Percentiles rank a stretch among this genome's conserved stretches.
Evolutionary conservation across 2,888 invertebrate species (phyloP).

Genomic region (Dusona sp.): DNA sequence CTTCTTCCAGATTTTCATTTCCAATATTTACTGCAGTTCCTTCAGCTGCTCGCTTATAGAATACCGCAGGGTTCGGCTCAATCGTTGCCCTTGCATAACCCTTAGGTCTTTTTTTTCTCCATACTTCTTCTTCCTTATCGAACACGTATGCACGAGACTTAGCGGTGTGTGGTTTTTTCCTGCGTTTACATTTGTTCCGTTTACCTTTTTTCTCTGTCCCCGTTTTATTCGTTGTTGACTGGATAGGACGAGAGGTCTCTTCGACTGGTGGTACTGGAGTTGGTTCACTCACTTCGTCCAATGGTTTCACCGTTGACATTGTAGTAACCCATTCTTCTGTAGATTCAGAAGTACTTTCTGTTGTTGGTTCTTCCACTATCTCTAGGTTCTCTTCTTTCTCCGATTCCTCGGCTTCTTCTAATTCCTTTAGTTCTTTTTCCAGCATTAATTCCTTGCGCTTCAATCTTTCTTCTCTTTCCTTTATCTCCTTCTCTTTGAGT

Average conservation of each 20-base stretch:
- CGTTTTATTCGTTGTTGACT: neutral
- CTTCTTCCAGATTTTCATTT: neutral
- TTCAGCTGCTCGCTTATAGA: neutral
- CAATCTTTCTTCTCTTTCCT: constrained; percentile 63
- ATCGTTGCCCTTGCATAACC: constrained; percentile 18
- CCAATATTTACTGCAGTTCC: neutral
- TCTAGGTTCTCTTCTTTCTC: constrained; percentile 31
- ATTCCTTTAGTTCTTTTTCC: constrained; percentile 18
- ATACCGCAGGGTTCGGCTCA: neutral
- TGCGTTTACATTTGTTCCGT: neutral
- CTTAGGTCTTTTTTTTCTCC: constrained; percentile 66
- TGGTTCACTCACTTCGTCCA: neutral
- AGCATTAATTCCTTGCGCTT: constrained; percentile 47
- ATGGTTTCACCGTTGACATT: constrained; percentile 24
- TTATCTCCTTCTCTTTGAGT: constrained; percentile 56
- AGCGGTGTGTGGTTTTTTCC: constrained; percentile 20
- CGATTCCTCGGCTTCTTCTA: neutral
- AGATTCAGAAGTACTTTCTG: neutral
- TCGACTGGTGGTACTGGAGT: constrained; percentile 63
- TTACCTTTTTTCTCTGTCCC: constrained; percentile 4
- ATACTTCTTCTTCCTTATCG: constrained; percentile 70
- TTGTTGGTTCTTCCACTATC: constrained; percentile 19
- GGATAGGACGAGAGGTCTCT: constrained; percentile 36
- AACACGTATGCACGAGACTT: constrained; percentile 55
- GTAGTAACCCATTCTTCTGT: neutral